These are phyloP conservation scores for Nephrocerus scutellatus DNA, from an alignment of 2,888 invertebrate genomes.

Conservation along the genomic window DNA sequence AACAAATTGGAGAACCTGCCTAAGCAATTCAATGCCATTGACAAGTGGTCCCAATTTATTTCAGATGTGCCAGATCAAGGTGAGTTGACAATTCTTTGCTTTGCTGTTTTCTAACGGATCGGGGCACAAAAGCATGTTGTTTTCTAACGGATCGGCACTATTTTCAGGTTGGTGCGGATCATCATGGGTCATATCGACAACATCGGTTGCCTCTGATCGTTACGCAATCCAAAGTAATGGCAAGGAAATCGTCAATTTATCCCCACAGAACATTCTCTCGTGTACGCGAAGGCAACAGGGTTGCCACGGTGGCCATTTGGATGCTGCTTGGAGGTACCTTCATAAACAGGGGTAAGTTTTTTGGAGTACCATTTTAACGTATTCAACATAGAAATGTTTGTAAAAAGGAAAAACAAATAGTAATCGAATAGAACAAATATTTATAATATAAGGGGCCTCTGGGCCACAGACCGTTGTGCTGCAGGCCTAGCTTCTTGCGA, in stretches of 20 bases:
- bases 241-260: slow-evolving; percentile 61
- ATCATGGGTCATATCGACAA: slow-evolving; percentile 89
- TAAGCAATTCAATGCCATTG: slow-evolving; percentile 65
- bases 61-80: slow-evolving; percentile 65
- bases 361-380: neutral
- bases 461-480: too few relatives aligned
- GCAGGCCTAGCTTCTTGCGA: too few relatives aligned
- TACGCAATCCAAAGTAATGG: slow-evolving; percentile 82
- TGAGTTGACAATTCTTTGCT: slow-evolving; percentile 49
- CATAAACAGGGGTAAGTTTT: slow-evolving; percentile 62
- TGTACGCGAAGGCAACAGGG: slow-evolving; percentile 76
- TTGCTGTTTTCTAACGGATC: neutral
- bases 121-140: neutral
- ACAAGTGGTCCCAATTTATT: slow-evolving; percentile 67
- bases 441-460: too few relatives aligned
- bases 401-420: too few relatives aligned
- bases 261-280: slow-evolving; percentile 79
- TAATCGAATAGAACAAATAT: too few relatives aligned
- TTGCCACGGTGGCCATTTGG: slow-evolving; percentile 83
- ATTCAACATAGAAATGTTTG: neutral
- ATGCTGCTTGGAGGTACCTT: slow-evolving; percentile 86
- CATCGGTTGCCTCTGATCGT: slow-evolving; percentile 71
- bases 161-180: slow-evolving; percentile 63
- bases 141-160: neutral
- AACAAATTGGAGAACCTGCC: slow-evolving; percentile 52